Conservation (phyloP, 2,888 invertebrate genomes). For the Drosophila mimica region DNA sequence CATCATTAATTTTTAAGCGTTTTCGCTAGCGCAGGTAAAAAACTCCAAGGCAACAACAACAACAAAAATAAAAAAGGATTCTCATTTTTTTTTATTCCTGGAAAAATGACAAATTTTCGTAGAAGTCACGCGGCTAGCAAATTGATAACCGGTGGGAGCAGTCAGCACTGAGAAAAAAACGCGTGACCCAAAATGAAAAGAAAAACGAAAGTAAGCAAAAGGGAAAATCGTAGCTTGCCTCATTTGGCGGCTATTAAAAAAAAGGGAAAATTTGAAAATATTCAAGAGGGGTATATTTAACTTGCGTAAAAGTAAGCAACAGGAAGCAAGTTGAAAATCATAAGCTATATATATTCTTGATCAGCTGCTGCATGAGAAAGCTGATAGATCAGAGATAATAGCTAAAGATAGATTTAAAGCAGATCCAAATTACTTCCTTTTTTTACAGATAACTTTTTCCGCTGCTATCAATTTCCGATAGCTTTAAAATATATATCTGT, state of each 20-base stretch:
- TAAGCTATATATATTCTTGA: background rate
- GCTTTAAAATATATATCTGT: background rate
- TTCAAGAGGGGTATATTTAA: background rate
- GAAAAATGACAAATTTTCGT: constrained; percentile 76
- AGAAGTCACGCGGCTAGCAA: constrained; percentile 64
- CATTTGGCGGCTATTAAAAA: background rate
- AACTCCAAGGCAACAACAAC: constrained; percentile 9
- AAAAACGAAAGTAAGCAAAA: background rate
- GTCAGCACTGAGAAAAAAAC: constrained; percentile 1
- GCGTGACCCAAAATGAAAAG: background rate
- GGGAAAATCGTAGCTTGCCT: background rate
- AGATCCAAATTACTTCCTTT: rapidly evolving
- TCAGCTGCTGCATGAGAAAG: background rate
- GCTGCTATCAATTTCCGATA: background rate
- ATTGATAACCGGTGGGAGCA: constrained; percentile 2
- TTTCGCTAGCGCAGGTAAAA: constrained; percentile 52
- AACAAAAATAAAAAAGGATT: background rate
- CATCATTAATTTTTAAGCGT: constrained; percentile 78
- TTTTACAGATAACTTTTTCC: background rate
- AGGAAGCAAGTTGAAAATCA: background rate
- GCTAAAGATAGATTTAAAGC: background rate
- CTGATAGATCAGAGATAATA: background rate
- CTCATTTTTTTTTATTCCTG: constrained; percentile 54
- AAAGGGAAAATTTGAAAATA: rapidly evolving
- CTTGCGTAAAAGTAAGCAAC: background rate